phyloP scores from a whole-genome alignment of 23 tunicate species.

The Trididemnum nubilum region DNA sequence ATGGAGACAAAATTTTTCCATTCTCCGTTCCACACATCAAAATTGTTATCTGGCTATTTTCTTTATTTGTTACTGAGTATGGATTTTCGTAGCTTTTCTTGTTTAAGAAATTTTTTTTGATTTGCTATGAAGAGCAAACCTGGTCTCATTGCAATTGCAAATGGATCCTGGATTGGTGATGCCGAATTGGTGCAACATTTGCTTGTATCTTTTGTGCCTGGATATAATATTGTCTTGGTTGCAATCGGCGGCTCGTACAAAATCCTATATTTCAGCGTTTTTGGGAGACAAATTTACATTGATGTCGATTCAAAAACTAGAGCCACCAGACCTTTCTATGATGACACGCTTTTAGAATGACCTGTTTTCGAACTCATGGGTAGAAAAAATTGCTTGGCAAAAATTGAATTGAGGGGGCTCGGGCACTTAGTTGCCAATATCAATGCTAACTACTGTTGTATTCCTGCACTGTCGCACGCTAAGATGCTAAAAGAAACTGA shows the following conservation, averaged over 20 bases:
- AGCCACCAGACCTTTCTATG: conserved; percentile 28
- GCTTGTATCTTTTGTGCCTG: background rate
- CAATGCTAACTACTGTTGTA: too few relatives aligned
- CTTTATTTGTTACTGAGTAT: background rate
- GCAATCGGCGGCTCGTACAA: conserved; percentile 3
- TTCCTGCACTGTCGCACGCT: too few relatives aligned
- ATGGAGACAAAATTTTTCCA: conserved; percentile 16
- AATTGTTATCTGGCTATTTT: background rate
- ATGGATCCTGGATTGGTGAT: background rate
- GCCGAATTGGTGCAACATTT: background rate
- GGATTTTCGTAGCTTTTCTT: background rate
- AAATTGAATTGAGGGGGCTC: too few relatives aligned
- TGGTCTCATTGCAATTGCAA: conserved; percentile 12
- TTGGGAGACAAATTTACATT: background rate
- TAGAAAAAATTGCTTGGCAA: too few relatives aligned
- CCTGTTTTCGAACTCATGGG: too few relatives aligned
- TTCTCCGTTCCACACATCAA: conserved; percentile 5
- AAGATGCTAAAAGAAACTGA: too few relatives aligned
- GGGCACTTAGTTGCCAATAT: too few relatives aligned
- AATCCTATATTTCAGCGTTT: background rate
- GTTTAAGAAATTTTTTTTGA: background rate
- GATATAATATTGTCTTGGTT: background rate
- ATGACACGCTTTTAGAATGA: background rate
- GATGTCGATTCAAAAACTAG: background rate
- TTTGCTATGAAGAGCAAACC: conserved; percentile 19